Evolutionary conservation across 1,140 invertebrate species (phyloP).

Genomic region (Oryctes rhinoceros): DNA sequence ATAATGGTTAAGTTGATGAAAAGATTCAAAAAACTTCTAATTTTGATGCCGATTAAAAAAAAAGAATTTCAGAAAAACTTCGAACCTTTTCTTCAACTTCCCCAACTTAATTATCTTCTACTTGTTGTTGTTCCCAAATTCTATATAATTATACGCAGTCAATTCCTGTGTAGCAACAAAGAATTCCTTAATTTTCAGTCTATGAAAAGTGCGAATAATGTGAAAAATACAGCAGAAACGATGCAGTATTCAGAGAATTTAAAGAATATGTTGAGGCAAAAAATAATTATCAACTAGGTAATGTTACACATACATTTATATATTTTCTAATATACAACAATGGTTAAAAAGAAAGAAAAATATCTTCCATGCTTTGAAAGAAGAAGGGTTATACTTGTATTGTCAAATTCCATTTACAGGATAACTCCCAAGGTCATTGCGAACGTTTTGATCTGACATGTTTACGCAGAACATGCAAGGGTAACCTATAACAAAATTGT

Average conservation of each 20-base stretch:
- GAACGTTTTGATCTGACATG: constrained; percentile 52
- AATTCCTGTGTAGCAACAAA: no score
- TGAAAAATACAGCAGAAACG: constrained; percentile 45
- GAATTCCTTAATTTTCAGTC: constrained; percentile 51
- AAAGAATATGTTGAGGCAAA: constrained; percentile 12
- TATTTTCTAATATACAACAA: constrained; percentile 36
- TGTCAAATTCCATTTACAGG: constrained; percentile 8
- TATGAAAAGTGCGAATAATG: constrained; percentile 50
- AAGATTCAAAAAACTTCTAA: no score
- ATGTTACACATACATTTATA: constrained; percentile 33
- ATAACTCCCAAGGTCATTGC: constrained; percentile 36
- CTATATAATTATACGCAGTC: no score
- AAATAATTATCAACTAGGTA: constrained; percentile 30
- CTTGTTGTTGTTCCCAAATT: no score
- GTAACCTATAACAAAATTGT: constrained; percentile 48
- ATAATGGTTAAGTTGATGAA: no score
- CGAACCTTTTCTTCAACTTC: no score
- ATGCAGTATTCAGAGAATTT: constrained; percentile 41
- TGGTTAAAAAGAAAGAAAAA: neutral
- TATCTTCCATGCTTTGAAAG: neutral
- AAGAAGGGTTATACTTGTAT: neutral
- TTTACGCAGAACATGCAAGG: constrained; percentile 50
- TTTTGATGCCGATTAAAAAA: no score
- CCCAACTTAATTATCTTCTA: no score
- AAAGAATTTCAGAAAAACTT: no score